A percentile compares a stretch with the other conserved stretches of the same genome.
phyloP scores from a whole-genome alignment of 2,113 vertebrate species.

The Nansenia antarctica region DNA sequence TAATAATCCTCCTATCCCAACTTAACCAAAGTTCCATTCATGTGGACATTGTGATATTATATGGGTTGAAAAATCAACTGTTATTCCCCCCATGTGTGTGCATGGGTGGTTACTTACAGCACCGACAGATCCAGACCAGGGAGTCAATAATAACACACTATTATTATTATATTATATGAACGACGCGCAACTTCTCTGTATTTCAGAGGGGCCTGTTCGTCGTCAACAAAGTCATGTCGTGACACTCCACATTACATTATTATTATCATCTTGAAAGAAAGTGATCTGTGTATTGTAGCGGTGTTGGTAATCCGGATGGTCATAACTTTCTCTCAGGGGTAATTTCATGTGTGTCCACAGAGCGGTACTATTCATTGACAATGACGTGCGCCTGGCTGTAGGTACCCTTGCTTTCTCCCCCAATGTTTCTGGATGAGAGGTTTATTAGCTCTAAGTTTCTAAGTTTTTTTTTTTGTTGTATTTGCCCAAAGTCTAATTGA shows the following conservation, averaged over 20 bases:
- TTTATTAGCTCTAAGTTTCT: slow-evolving; percentile 54
- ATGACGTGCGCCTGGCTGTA: slow-evolving; percentile 39
- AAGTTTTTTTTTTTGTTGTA: slow-evolving; percentile 19
- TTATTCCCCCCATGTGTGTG: not conserved
- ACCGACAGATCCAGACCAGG: not conserved
- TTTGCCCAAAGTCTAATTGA: not conserved
- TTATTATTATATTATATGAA: not conserved
- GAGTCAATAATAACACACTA: too few relatives aligned
- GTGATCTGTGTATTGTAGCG: not conserved
- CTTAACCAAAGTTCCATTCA: not conserved
- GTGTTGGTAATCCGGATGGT: slow-evolving; percentile 46
- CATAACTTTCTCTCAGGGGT: slow-evolving; percentile 61
- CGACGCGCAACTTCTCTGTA: not conserved
- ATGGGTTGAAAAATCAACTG: not conserved
- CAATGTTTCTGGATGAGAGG: slow-evolving; percentile 21
- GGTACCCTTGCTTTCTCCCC: slow-evolving; percentile 16
- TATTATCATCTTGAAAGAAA: too few relatives aligned
- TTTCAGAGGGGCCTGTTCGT: not conserved
- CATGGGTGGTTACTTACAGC: not conserved
- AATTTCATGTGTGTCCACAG: slow-evolving; percentile 76
- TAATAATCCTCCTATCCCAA: too few relatives aligned
- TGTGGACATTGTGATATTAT: too few relatives aligned
- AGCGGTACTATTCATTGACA: slow-evolving; percentile 82
- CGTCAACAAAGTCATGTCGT: not conserved
- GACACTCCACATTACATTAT: not conserved